Evolutionary conservation across 2,888 invertebrate genomes (phyloP), one percentile per base, ranked within the genome.

Genomic region (Caenorhabditis plicata): DNA sequence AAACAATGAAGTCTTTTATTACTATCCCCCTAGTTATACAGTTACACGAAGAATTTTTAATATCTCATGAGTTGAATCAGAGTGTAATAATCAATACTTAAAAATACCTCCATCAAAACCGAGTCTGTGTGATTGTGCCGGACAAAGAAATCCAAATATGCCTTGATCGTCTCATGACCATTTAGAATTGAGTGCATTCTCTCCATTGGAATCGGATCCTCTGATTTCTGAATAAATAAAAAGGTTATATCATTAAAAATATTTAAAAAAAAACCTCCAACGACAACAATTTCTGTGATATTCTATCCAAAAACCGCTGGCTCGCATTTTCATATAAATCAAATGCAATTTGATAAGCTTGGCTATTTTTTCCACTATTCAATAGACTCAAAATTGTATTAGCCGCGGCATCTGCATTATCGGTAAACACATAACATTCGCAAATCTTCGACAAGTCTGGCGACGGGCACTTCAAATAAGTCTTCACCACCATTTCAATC

Each of bases 251-350:
- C 13, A 5, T 9, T 9, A 33, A 15, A 5, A 5, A 5, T 9
- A 9, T 5, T 33, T 33, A 7, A 33, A n/a, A 9, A 15, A 7
- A 15, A 9, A 20, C 36, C 20, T 50, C 50, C n/a, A 31, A 23
- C 4, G 48, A 4, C 3, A 22, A 17, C 35, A 58, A 49, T 13
- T 38, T 22, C 7, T 36, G 42, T 3, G 44, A 19, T 23, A 58
- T 44, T 22, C 52, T 26, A 11, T 58, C 52, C 9, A 58, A 32
- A 40, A 58, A 58, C 26, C 52, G 35, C 31, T 57, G 98, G 2
- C 95, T 95, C 0, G 96, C 98, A 35, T 93, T 94, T 82, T 99
- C 98, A 81, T 98, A 98, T 73, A 99, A 86, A 85, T 99, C 98
- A 84, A 99, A 99, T 0, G 89, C 94, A 76, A 99, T 94, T 85